A percentile compares a stretch with the other conserved stretches of the same genome.
phyloP scores from a whole-genome alignment of 2,113 vertebrate genomes.

The Thamnophis sirtalis region DNA sequence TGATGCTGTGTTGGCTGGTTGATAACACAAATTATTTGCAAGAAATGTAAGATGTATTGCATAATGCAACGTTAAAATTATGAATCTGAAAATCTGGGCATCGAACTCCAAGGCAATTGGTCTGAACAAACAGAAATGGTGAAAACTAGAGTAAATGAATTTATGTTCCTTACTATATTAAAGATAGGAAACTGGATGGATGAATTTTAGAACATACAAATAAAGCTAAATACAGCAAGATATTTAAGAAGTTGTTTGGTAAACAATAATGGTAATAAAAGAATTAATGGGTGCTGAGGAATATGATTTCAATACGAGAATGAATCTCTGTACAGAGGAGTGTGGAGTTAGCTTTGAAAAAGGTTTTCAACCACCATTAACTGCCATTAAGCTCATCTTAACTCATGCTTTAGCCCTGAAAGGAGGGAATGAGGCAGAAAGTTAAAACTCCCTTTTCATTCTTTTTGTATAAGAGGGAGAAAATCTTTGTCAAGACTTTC shows the following conservation, averaged over 20 bases:
- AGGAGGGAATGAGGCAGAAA: not conserved
- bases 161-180: not conserved
- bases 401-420: not conserved
- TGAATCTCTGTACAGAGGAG: not conserved
- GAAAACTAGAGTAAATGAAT: not conserved
- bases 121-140: not conserved
- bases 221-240: not conserved
- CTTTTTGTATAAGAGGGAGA: not conserved
- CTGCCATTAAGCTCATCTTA: not conserved
- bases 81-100: not conserved
- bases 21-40: not conserved
- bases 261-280: not conserved
- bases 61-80: not conserved
- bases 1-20: not conserved
- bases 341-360: not conserved
- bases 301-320: not conserved
- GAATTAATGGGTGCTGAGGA: not conserved
- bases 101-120: not conserved
- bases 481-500: not conserved
- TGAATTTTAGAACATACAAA: not conserved
- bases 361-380: not conserved
- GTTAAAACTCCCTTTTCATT: not conserved
- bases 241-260: not conserved
- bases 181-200: not conserved
- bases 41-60: not conserved